These are phyloP conservation scores for Heliothis subflexa DNA, from an alignment of 1,140 invertebrate genomes.

Conservation along the genomic window DNA sequence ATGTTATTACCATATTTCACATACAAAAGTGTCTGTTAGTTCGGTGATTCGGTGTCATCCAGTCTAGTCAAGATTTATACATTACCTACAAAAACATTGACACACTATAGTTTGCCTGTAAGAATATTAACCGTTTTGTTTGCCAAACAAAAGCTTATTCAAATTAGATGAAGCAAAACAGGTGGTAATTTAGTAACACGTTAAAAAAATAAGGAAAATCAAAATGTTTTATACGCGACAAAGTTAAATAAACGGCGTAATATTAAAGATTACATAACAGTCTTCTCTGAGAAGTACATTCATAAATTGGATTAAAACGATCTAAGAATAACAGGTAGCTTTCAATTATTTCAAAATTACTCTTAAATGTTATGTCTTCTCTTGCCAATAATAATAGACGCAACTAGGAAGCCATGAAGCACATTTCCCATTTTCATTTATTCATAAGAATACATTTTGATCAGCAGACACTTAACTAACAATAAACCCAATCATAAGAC, in stretches of 20 bases:
- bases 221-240: neutral
- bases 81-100: constrained; percentile 7
- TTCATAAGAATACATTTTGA: too few species aligned
- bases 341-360: too few species aligned
- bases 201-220: neutral
- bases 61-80: neutral
- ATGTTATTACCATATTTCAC: neutral
- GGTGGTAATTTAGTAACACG: neutral
- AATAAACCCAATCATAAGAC: too few species aligned
- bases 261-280: neutral
- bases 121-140: neutral
- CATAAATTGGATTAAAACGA: too few species aligned
- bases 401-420: too few species aligned
- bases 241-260: neutral
- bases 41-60: neutral
- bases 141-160: constrained; percentile 10
- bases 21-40: neutral
- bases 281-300: too few species aligned
- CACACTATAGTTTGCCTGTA: neutral
- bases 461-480: too few species aligned
- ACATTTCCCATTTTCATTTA: too few species aligned
- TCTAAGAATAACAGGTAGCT: too few species aligned
- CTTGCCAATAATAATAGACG: too few species aligned
- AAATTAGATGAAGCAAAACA: constrained; percentile 17
- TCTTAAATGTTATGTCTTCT: too few species aligned